Base-by-base conservation (phyloP, 64 coral and sea anemone genomes). In the Montipora sp. region DNA sequence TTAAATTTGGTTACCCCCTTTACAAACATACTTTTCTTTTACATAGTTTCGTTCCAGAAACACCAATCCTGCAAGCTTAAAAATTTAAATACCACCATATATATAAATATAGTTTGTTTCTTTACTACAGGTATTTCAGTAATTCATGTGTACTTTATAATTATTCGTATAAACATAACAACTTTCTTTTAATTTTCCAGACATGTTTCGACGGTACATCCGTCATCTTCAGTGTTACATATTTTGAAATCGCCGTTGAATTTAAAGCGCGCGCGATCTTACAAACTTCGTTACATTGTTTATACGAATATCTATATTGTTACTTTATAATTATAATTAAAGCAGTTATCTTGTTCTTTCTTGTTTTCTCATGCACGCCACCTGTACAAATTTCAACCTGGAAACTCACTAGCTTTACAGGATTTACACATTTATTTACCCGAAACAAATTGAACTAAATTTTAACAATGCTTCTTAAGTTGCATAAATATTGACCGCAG, bases 361-460 rank as follows among this genome's bases (percentile, higher is more conserved):
- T 78, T 19, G 8, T 15, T 15, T 47, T 57, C 36, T 36, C 36
- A 36, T 36, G 36, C 36, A 36, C 36, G 36, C 36, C 36, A 48
- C 18, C 75, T 78, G 47, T 49, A 49, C 45, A 49, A 49, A 48
- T 50, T 49, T 47, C 19, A 49, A 78, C 19, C 45, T 1, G 36
- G 14, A 14, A 49, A 18, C 4, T 51, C 45, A 49, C 43, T 2
- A 2, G 7, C 2, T 23, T 21, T 27, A 74, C 22, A 74, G 36
- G 36, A 78, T 78, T 78, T 78, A 78, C 75, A 78, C 19, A 49
- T 78, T 18, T 8, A 78, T 48, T 16, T 78, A 78, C 44, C 75
- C 12, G 2, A 13, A 78, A 78, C 36, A 10, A 78, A 8, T 16
- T 78, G 13, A 78, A 49, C 47, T 46, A 78, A 48, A 36, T 78